These are phyloP conservation scores for Scaptodrosophila latifasciaeformis DNA, from an alignment of 2,888 invertebrate species.

Conservation along the genomic window DNA sequence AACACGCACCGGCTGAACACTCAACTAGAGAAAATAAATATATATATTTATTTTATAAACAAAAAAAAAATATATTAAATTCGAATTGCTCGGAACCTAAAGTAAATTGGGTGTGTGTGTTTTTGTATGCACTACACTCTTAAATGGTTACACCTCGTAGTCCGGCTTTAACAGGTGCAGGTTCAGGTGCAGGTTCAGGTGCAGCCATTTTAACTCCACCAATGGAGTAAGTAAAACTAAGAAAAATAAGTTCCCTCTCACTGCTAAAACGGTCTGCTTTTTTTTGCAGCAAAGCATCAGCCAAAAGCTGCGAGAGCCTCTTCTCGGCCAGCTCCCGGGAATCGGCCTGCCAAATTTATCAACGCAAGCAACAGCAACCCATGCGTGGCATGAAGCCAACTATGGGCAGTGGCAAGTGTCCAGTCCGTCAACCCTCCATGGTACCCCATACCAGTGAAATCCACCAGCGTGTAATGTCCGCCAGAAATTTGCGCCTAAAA, in stretches of 20 bases:
- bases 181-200: too few species aligned
- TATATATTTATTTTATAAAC: too few species aligned
- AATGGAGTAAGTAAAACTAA: conserved; percentile 65
- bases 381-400: conserved; percentile 16
- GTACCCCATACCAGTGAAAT: conserved; percentile 72
- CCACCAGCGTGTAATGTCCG: conserved; percentile 83
- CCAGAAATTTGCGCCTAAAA: conserved; percentile 84
- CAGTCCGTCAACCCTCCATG: conserved; percentile 54
- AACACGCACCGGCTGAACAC: conserved; percentile 26
- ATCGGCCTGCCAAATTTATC: conserved; percentile 68
- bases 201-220: too few species aligned
- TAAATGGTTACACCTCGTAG: conserved; percentile 68
- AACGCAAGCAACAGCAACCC: conserved; percentile 51
- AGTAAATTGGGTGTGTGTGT: too few species aligned
- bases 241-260: not conserved
- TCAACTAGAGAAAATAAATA: conserved; percentile 13
- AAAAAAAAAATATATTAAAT: not conserved
- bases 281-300: conserved; percentile 51
- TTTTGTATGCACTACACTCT: not conserved
- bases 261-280: not conserved
- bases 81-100: not conserved
- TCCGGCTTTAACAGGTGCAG: conserved; percentile 75
- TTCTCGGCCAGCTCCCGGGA: conserved; percentile 74
- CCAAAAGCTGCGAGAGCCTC: conserved; percentile 75
- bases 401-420: conserved; percentile 17